Conservation (phyloP, 2,113 vertebrate species). For the Oenanthe oenanthe region DNA sequence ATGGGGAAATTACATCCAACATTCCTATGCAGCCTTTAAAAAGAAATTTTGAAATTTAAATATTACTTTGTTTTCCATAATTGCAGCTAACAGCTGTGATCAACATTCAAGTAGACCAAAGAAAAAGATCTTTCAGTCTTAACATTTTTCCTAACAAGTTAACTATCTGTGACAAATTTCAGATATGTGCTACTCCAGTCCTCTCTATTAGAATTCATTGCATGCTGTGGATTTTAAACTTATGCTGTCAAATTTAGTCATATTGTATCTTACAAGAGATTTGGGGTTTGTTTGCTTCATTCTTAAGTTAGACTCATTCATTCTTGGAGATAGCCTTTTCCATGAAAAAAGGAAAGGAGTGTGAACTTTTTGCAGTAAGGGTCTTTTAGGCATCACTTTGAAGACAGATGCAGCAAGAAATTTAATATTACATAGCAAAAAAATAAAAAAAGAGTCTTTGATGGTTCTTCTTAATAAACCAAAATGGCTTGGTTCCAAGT, state of each 20-base stretch:
- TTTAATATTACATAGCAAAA: not conserved
- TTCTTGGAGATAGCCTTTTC: not conserved
- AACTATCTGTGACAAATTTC: not conserved
- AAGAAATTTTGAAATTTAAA: constrained; percentile 50
- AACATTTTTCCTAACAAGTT: constrained; percentile 40
- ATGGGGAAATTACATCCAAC: not conserved
- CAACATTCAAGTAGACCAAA: constrained; percentile 35
- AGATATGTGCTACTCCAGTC: not conserved
- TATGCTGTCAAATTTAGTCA: not conserved
- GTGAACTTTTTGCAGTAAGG: not conserved
- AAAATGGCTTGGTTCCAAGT: not conserved
- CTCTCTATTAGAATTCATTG: not conserved
- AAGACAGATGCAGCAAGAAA: not conserved
- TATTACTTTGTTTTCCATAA: constrained; percentile 53
- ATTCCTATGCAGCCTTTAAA: constrained; percentile 20
- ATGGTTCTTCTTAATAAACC: not conserved
- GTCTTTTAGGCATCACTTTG: not conserved
- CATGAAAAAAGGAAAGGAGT: not conserved
- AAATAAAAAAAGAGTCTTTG: not conserved
- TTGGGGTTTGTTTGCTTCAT: not conserved
- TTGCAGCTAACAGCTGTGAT: constrained; percentile 57
- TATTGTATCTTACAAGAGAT: not conserved
- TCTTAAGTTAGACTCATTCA: not conserved
- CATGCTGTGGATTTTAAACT: not conserved
- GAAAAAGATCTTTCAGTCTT: constrained; percentile 38